Evolutionary conservation across 2,888 invertebrate species (phyloP).

Genomic region (Masnerella sp.): DNA sequence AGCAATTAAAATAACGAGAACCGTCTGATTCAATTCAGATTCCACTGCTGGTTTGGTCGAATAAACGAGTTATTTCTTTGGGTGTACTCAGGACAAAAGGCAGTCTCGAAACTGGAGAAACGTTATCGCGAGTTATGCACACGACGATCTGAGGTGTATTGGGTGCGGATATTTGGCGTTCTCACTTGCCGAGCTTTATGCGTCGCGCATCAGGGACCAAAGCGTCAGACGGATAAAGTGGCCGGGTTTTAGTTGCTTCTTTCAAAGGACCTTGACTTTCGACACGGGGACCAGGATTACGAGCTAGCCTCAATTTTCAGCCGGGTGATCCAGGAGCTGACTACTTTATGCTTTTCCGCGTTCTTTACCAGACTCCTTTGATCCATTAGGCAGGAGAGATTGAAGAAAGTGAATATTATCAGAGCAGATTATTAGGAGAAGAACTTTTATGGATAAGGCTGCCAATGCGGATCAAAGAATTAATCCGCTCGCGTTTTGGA

Average conservation of each 20-base stretch:
- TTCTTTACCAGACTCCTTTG: constrained; percentile 52
- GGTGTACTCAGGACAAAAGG: not conserved
- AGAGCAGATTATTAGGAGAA: constrained; percentile 45
- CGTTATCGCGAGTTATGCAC: constrained; percentile 21
- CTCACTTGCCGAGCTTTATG: constrained; percentile 30
- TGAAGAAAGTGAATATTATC: constrained; percentile 52
- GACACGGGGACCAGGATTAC: constrained; percentile 41
- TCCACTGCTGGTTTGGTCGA: too few relatives aligned
- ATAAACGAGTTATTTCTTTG: too few relatives aligned
- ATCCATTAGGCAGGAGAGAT: constrained; percentile 55
- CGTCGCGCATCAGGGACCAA: constrained; percentile 43
- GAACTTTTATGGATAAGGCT: constrained; percentile 40
- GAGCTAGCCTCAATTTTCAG: constrained; percentile 52
- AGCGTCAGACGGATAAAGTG: constrained; percentile 49
- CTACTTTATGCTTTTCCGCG: constrained; percentile 51
- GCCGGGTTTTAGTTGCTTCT: constrained; percentile 35
- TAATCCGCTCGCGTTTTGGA: constrained; percentile 2
- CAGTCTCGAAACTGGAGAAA: constrained; percentile 5
- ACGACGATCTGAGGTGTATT: constrained; percentile 18
- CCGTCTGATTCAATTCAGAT: too few relatives aligned
- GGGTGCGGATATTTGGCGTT: constrained; percentile 26
- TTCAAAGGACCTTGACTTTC: constrained; percentile 48
- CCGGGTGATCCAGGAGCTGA: constrained; percentile 42
- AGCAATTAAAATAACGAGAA: too few relatives aligned
- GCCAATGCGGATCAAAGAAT: constrained; percentile 23